Evolutionary conservation across 2,113 vertebrate genomes (phyloP).

Genomic region (Agapornis roseicollis): DNA sequence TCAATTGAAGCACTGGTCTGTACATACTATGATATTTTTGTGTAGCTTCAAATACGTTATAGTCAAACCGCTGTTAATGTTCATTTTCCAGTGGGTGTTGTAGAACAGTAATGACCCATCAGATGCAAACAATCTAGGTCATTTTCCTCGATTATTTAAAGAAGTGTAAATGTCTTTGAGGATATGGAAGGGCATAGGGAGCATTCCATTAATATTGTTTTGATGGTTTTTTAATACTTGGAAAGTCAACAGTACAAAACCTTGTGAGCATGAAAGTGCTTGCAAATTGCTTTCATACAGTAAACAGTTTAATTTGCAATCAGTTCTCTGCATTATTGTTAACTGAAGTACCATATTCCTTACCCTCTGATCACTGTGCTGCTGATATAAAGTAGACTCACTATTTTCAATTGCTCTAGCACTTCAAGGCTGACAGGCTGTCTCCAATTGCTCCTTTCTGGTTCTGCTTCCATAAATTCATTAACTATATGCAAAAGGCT

Average conservation of each 20-base stretch:
- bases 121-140: conserved; percentile 25
- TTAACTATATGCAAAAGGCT: not conserved
- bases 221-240: conserved; percentile 45
- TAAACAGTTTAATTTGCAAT: conserved; percentile 20
- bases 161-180: conserved; percentile 29
- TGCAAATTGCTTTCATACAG: not conserved
- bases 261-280: not conserved
- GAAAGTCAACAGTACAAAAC: not conserved
- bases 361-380: not conserved
- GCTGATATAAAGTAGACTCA: not conserved
- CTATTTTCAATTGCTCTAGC: not conserved
- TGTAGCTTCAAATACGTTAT: conserved; percentile 49
- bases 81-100: conserved; percentile 25
- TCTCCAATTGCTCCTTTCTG: not conserved
- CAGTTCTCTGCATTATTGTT: not conserved
- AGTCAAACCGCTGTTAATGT: conserved; percentile 58
- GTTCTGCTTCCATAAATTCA: not conserved
- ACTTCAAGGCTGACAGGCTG: not conserved
- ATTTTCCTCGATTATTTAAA: not conserved
- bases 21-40: conserved; percentile 42
- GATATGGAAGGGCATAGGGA: conserved; percentile 15
- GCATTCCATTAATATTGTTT: conserved; percentile 43
- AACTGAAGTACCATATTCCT: not conserved
- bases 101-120: conserved; percentile 62
- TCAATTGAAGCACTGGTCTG: conserved; percentile 66